Conservation (phyloP, 30 jellyfish, hydroid and myxozoan species). For the Calvadosia cruxmelitensis region DNA sequence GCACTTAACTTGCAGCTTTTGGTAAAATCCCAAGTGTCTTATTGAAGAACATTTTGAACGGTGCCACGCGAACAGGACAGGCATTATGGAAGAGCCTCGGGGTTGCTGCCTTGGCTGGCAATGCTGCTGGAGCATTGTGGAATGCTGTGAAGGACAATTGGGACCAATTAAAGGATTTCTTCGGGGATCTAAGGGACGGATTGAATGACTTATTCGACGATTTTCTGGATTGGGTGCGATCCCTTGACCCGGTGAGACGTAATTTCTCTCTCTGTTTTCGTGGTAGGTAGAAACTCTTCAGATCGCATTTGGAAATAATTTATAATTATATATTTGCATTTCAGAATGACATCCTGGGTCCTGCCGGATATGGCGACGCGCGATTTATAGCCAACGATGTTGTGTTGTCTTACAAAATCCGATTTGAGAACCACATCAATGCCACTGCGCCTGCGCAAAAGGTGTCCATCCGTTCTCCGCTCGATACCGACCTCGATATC, state of each 20-base stretch:
- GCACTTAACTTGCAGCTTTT: background rate
- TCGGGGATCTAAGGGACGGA: background rate
- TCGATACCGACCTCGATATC: constrained; percentile 10
- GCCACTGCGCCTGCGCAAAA: constrained; percentile 36
- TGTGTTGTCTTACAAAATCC: constrained; percentile 3
- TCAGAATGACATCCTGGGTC: constrained; percentile 26
- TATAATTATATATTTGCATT: background rate
- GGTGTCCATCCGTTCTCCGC: constrained; percentile 2
- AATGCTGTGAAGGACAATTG: background rate
- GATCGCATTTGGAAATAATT: background rate
- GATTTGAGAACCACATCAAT: constrained; percentile 22
- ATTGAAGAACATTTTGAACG: constrained; percentile 1
- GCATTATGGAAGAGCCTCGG: constrained; percentile 8
- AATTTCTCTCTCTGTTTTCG: background rate
- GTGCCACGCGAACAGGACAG: background rate
- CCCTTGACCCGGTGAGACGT: constrained; percentile 22
- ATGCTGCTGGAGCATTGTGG: background rate
- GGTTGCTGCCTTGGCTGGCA: constrained; percentile 6
- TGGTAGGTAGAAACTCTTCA: too few species aligned
- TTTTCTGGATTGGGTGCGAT: constrained; percentile 14
- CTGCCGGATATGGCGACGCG: constrained; percentile 28
- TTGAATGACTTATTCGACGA: background rate
- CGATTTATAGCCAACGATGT: constrained; percentile 9
- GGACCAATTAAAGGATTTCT: background rate
- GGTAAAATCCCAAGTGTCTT: constrained; percentile 2